Conservation (phyloP, 2,888 invertebrate genomes). For the Minunthozetes semirufus region DNA sequence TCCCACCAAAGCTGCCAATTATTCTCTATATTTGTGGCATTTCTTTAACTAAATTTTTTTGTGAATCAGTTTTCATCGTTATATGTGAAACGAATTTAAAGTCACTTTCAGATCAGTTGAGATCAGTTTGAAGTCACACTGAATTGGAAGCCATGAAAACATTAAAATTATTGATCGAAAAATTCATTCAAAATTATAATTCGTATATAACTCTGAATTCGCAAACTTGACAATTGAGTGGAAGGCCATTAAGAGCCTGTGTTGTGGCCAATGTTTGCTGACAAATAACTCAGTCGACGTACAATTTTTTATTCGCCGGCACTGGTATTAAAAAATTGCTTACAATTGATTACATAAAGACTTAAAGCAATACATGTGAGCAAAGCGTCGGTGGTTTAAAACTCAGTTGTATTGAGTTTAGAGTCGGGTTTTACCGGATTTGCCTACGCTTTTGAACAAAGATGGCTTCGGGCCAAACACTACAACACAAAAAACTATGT, state of each 20-base stretch:
- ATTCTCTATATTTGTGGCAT: not conserved
- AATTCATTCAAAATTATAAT: too few species aligned
- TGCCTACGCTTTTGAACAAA: conserved; percentile 28
- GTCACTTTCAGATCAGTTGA: not conserved
- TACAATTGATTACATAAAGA: conserved; percentile 19
- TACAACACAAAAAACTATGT: not conserved
- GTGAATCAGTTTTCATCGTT: not conserved
- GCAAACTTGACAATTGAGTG: not conserved
- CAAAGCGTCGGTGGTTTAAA: conserved; percentile 31
- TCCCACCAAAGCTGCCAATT: conserved; percentile 29
- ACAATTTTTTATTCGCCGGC: not conserved
- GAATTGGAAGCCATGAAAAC: not conserved
- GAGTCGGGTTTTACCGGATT: conserved; percentile 29
- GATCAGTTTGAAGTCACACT: not conserved
- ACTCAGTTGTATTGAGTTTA: not conserved
- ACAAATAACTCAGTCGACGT: conserved; percentile 4
- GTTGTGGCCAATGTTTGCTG: conserved; percentile 9
- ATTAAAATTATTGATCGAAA: not conserved
- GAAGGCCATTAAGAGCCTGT: not conserved
- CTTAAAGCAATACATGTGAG: conserved; percentile 23
- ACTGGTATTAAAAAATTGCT: conserved; percentile 26
- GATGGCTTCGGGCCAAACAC: conserved; percentile 28
- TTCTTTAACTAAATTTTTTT: conserved; percentile 7
- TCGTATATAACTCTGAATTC: not conserved
- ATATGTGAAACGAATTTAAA: conserved; percentile 14